Percentiles rank a stretch among this genome's conserved stretches.
phyloP scores from a whole-genome alignment of 2,797 vertebrate species.

The Pangasius larnaudii region DNA sequence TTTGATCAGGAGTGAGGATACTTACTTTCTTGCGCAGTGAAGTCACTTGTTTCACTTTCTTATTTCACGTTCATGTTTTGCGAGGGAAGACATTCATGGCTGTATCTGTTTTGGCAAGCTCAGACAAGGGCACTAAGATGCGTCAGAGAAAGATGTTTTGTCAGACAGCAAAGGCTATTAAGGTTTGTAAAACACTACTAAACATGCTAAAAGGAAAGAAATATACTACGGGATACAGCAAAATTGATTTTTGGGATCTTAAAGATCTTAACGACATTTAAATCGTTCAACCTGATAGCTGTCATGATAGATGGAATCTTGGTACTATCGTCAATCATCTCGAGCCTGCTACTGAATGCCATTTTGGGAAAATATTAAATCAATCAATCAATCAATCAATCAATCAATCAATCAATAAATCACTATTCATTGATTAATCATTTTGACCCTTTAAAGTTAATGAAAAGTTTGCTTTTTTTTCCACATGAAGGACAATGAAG shows the following conservation, averaged over 20 bases:
- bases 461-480: background rate
- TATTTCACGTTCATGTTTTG: background rate
- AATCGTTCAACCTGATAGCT: background rate
- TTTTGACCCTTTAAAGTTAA: background rate
- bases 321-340: background rate
- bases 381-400: background rate
- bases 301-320: background rate
- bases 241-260: background rate
- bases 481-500: background rate
- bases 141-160: slow-evolving; percentile 4
- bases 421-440: background rate
- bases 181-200: background rate
- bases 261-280: background rate
- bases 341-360: background rate
- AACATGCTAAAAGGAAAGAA: background rate
- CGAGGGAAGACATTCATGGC: background rate
- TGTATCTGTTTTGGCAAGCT: background rate
- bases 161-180: background rate
- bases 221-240: too few relatives aligned
- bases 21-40: background rate
- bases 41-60: background rate
- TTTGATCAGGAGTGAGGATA: background rate
- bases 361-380: background rate
- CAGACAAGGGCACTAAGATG: background rate
- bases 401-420: background rate